Base-by-base conservation (phyloP, 2,113 vertebrate species). In the Charina bottae region DNA sequence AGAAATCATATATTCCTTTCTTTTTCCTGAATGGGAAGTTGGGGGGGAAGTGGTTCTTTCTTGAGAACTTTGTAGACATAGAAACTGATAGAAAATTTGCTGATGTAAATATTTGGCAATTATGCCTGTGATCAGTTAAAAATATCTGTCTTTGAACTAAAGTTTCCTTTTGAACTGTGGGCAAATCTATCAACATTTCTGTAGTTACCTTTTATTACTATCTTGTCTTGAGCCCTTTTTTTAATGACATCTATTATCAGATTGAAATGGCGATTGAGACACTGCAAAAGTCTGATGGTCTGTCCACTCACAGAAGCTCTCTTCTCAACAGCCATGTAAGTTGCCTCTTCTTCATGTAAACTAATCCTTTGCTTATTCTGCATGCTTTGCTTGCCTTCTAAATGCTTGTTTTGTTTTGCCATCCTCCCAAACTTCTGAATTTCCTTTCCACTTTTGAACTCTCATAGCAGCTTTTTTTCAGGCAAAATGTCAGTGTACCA, bases 181-280 rank as follows among this genome's bases (percentile, higher is more conserved):
- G 93, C 89, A 97, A 97, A 92, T 96, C 97, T 97, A 95, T 97
- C 96, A 96, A 94, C 97, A 96, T 97, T 97, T 98, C 97, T 98
- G 94, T 98, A 97, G 97, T 97, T 95, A 98, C 24, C 96, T 96
- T 97, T 98, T 98, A 93, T 97, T 97, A 97, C 97, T 98, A 97
- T 98, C 97, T 98, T 95, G 94, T 98, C 98, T 98, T 98, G 98
- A 98, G 98, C 97, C 97, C 97, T 97, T 97, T 98, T 92, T 98
- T 98, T 98, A 98, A 98, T 98, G 97, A 98, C 97, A 97, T 98
- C 97, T 98, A 98, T 98, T 98, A 98, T 98, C 98, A 98, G 98
- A 98, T 98, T 98, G 98, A 98, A 98, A 98, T 98, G 98, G 98
- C 98, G 98, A 98, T 98, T 98, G 98, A 98, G 97, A 98, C 98